phyloP scores from a whole-genome alignment of 2,888 invertebrate genomes.

The Masnerella sp. region DNA sequence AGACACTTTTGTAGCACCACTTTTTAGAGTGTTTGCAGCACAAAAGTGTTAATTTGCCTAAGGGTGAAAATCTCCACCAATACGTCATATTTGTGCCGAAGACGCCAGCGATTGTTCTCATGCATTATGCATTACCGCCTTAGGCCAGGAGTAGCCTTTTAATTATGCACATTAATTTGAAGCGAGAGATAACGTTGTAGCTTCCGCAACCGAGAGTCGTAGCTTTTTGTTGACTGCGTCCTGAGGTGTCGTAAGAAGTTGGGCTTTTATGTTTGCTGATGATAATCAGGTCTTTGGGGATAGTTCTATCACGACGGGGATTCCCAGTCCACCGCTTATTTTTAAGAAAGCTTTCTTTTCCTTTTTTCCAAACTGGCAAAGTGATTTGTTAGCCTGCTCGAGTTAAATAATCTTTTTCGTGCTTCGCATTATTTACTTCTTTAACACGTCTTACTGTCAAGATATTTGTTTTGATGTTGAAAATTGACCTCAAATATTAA shows the following conservation, averaged over 20 bases:
- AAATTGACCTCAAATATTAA: too few species aligned
- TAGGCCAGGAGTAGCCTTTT: neutral
- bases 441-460: too few species aligned
- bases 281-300: conserved; percentile 5
- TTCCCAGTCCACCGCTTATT: conserved; percentile 1
- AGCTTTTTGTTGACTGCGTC: conserved; percentile 4
- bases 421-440: neutral
- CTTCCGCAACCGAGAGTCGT: neutral
- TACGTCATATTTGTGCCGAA: too few species aligned
- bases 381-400: neutral
- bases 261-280: conserved; percentile 9
- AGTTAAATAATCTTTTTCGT: neutral
- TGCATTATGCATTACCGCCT: conserved; percentile 8
- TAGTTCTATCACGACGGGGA: neutral
- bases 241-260: conserved; percentile 1
- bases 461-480: too few species aligned
- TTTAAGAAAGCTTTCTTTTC: neutral
- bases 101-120: too few species aligned
- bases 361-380: too few species aligned
- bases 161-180: conserved; percentile 16
- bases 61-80: too few species aligned
- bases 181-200: conserved; percentile 7
- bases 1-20: too few species aligned
- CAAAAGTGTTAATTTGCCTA: too few species aligned
- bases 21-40: too few species aligned